Conservation (phyloP, 2,113 vertebrate species). For the Scopus umbretta region DNA sequence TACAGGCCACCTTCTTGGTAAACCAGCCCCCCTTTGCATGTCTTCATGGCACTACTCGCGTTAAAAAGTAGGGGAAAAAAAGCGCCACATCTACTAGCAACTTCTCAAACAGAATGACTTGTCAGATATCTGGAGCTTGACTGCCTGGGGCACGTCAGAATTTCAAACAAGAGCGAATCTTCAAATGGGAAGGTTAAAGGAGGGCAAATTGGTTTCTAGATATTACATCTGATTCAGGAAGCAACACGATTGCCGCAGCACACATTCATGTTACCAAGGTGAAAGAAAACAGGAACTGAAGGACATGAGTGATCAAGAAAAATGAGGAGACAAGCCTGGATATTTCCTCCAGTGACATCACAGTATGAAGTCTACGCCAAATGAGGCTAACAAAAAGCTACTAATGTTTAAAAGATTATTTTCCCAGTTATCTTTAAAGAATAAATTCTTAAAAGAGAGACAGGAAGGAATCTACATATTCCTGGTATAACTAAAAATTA, state of each 20-base stretch:
- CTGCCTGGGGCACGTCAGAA: background rate
- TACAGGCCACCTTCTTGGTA: background rate
- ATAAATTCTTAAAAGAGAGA: background rate
- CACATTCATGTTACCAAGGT: background rate
- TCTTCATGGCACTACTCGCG: background rate
- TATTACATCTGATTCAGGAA: background rate
- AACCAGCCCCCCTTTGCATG: background rate
- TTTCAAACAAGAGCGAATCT: background rate
- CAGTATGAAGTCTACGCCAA: background rate
- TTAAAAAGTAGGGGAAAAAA: background rate
- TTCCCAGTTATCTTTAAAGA: background rate
- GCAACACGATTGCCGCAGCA: background rate
- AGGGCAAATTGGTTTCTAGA: background rate
- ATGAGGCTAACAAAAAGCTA: background rate
- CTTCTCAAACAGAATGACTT: background rate
- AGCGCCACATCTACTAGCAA: background rate
- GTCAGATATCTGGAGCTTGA: background rate
- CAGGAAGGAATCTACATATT: background rate
- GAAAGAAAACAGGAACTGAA: background rate
- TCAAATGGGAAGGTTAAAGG: background rate
- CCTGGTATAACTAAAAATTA: background rate
- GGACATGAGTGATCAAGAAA: background rate
- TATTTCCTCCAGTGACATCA: background rate
- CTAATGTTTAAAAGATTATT: background rate
- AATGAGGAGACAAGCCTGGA: background rate